A percentile compares a stretch with the other conserved stretches of the same genome.
Evolutionary conservation across 2,797 vertebrate species (phyloP).

Genomic region (Sebastes hubbsi): DNA sequence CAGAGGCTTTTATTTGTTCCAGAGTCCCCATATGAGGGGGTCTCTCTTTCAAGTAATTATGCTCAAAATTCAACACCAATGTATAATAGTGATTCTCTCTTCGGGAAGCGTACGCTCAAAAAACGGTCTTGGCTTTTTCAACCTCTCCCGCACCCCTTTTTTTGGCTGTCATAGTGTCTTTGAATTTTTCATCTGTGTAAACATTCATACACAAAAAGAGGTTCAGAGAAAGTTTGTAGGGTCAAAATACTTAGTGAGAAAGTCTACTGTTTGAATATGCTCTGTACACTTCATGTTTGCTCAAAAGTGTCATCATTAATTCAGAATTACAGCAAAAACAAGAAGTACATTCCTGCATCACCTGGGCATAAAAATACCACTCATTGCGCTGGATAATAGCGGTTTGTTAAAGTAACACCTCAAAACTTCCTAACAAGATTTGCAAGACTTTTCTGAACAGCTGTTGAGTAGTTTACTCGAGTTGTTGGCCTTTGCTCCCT

Average conservation of each 20-base stretch:
- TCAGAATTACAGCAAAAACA: constrained; percentile 24
- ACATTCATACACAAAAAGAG: background rate
- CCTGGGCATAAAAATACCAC: constrained; percentile 3
- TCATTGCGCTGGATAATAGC: constrained; percentile 33
- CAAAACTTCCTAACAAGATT: constrained; percentile 53
- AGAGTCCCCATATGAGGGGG: no score
- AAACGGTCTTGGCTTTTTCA: background rate
- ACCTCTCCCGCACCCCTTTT: background rate
- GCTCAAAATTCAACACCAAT: background rate
- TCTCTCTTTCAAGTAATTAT: background rate
- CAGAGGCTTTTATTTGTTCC: background rate
- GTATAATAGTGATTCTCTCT: background rate
- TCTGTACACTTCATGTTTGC: background rate
- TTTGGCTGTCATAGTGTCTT: background rate
- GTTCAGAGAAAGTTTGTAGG: background rate
- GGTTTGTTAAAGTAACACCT: constrained; percentile 42
- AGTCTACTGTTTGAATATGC: background rate
- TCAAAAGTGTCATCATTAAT: background rate
- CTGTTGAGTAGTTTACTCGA: constrained; percentile 72
- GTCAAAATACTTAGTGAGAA: constrained; percentile 40
- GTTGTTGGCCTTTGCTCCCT: constrained; percentile 82
- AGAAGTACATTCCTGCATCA: constrained; percentile 1
- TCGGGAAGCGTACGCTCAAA: background rate
- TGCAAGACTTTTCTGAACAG: constrained; percentile 64
- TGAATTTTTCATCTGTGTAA: background rate